Evolutionary conservation across 2,888 invertebrate genomes (phyloP), one percentile per base, ranked within the genome.

Genomic region (Drosophila aldrichi): DNA sequence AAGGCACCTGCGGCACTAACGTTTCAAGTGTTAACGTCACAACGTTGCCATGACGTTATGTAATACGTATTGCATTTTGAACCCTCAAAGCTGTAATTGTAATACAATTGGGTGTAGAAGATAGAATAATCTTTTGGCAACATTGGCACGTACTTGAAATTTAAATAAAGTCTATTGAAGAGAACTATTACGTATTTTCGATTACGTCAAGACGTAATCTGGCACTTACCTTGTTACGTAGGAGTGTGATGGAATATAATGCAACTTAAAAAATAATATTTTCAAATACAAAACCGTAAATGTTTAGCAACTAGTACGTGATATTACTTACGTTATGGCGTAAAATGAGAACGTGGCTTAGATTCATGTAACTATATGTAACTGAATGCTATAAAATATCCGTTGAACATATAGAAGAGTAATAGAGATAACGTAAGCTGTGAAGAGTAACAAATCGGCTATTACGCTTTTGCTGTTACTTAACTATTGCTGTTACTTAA

Each of bases 11-110:
- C 2, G 22, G 34, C 49, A 61, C 36, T 48, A 32, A 22, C 63
- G 18, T 34, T 48, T 48, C 22, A 16, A 9, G 16, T 44, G 44
- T 20, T 46, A 57, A 57, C 52, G 59, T 36, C 34, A 44, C 40
- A 8, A 8, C 44, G 14, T 3, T 29, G 41, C 18, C 6, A 20
- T 16, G 8, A 2, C n/a, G 25, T 54, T 22, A 54, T 5, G n/a
- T 16, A 40, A 40, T 18, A 18, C 54, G 40, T 12, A 18, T 40
- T 29, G 18, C 12, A 29, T 40, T 18, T 29, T 40, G 1, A 32
- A 29, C 20, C 14, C 34, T 3, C 8, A 36, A 16, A 36, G 34
- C 20, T 16, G 7, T 12, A 32, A 10, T n/a, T 25, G 25, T 25
- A 25, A 25, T 25, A 6, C 25, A 25, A 25, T 25, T 25, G 25